phyloP scores from a whole-genome alignment of 23 tunicate species.

The Diplosoma virens region DNA sequence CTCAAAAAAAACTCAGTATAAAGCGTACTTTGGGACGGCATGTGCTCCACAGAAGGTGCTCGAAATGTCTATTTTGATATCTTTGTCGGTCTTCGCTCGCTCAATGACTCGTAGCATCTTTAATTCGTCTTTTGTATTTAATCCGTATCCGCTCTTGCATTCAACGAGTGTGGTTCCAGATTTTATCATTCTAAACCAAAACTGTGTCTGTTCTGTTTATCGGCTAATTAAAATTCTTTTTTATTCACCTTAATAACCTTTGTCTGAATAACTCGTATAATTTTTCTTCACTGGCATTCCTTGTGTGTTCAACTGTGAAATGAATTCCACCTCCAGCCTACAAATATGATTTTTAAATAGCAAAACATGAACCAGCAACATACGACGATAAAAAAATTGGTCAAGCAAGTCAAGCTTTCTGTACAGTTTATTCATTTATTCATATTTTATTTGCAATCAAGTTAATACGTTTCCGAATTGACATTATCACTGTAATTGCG shows the following conservation, averaged over 20 bases:
- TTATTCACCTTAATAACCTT: slow-evolving; percentile 58
- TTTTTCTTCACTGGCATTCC: slow-evolving; percentile 71
- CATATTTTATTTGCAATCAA: no score
- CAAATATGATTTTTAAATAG: no score
- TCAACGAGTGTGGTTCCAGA: slow-evolving; percentile 88
- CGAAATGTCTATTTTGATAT: slow-evolving; percentile 56
- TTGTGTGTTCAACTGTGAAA: slow-evolving; percentile 85
- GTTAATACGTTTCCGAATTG: no score
- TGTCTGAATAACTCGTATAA: slow-evolving; percentile 44
- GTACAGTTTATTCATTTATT: no score
- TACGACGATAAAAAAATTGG: no score
- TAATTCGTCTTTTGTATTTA: slow-evolving; percentile 71
- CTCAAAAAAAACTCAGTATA: no score
- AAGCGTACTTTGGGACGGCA: slow-evolving; percentile 74
- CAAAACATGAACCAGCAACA: no score
- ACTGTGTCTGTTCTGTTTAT: no score
- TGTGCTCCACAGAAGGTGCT: slow-evolving; percentile 90
- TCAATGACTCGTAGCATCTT: slow-evolving; percentile 91
- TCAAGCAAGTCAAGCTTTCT: no score
- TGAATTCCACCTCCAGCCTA: slow-evolving; percentile 99
- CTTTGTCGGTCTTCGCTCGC: slow-evolving; percentile 43
- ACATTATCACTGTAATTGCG: no score
- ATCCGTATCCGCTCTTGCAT: slow-evolving; percentile 94
- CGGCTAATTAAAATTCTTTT: neutral
- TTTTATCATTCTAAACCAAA: slow-evolving; percentile 69